Evolutionary conservation across 2,888 invertebrate species (phyloP), one percentile per base, ranked within the genome.

Genomic region (Dasysyrphus albostriatus): DNA sequence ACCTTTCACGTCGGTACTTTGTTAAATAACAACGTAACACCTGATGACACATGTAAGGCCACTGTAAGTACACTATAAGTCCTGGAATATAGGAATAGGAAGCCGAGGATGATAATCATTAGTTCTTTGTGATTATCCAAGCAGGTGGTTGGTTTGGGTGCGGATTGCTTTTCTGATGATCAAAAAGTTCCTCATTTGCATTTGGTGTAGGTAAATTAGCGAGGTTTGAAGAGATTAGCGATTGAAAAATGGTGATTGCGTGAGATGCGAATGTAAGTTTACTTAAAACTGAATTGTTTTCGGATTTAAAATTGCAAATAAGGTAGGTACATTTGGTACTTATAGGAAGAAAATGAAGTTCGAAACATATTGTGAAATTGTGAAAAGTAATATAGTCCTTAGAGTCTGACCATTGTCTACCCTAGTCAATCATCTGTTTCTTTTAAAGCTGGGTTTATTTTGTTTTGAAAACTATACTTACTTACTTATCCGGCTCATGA

Each of bases 21-120:
- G 79, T 65, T 49, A 74, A 80, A 69, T 63, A 81, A 44, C 78
- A 78, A 42, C 61, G 75, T 70, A 83, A 74, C 83, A 79, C 79
- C 79, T 70, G 74, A 63, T 79, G 83, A 83, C 83, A 74, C 78
- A 79, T 83, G 83, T 79, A 83, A 79, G 79, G 63, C 75, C 56
- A 79, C 63, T 83, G 78, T 83, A 83, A 83, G 51, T 51, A 16
- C 24, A 59, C 39, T 32, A 5, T 54, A 73, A 83, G 49, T 65
- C 65, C 58, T 19, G 14, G 58, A 10, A 65, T 32, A 70, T 14
- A 56, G n/a, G 29, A 2, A 24, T 14, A 54, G 10, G 24, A 49
- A 12, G 10, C 14, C n/a, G n/a, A 32, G 29, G 29, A 8, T 49
- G n/a, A 16, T 32, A 47, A 51, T 42, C 65, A 65, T 65, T 76